Conservation (phyloP, 2,888 invertebrate genomes). For the Monopis laevigella region DNA sequence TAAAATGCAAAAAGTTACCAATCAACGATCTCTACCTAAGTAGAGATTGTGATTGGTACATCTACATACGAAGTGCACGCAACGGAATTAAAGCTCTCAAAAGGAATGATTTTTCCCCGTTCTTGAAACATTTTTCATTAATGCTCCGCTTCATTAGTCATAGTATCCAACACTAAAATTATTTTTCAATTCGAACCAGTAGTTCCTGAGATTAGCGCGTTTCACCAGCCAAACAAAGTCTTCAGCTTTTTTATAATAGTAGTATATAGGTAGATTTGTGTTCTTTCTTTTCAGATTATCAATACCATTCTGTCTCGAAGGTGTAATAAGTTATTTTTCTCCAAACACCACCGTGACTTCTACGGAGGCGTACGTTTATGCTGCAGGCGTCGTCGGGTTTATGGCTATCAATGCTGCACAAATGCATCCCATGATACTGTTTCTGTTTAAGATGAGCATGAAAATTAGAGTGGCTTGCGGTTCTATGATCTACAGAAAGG, state of each 20-base stretch:
- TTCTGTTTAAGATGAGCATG: constrained; percentile 73
- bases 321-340: constrained; percentile 74
- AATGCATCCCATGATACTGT: constrained; percentile 71
- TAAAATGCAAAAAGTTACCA: too few species aligned
- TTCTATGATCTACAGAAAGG: constrained; percentile 79
- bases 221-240: not conserved
- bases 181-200: too few species aligned
- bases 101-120: too few species aligned
- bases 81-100: too few species aligned
- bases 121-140: too few species aligned
- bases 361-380: constrained; percentile 68
- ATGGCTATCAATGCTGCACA: constrained; percentile 45
- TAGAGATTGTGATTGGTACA: too few species aligned
- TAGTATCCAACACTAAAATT: too few species aligned
- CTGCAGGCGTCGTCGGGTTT: constrained; percentile 68
- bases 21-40: too few species aligned
- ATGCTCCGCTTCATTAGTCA: too few species aligned
- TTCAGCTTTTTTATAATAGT: not conserved
- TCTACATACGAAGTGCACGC: too few species aligned
- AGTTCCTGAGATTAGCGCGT: too few species aligned
- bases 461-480: constrained; percentile 74
- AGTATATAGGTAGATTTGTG: too few species aligned
- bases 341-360: constrained; percentile 56
- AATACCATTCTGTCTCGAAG: constrained; percentile 72
- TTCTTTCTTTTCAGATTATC: constrained; percentile 60